Conservation (phyloP, 2,888 invertebrate species). For the Halictus quadricinctus region DNA sequence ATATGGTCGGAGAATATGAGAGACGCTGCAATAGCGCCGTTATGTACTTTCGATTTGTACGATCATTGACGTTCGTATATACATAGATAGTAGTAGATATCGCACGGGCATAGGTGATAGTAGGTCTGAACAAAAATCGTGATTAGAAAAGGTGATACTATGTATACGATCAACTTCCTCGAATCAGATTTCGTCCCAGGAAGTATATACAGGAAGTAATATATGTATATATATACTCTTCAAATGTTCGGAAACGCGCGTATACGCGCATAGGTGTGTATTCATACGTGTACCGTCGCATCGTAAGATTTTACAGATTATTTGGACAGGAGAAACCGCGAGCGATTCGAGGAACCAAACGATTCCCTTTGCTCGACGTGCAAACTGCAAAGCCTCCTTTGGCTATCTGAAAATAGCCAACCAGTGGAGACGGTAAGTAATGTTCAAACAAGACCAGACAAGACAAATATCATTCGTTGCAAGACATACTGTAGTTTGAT, state of each 20-base stretch:
- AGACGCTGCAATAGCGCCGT: not conserved
- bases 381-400: not conserved
- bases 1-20: not conserved
- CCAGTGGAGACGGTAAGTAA: not conserved
- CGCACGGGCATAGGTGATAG: not conserved
- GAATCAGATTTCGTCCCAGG: not conserved
- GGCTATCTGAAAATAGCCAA: not conserved
- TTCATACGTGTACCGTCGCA: not conserved
- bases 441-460: not conserved
- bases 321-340: not conserved
- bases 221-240: too few species aligned
- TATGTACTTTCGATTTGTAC: slow-evolving; percentile 10
- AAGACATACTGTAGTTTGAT: not conserved
- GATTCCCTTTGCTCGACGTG: not conserved
- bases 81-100: not conserved
- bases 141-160: not conserved
- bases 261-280: not conserved
- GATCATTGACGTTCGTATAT: slow-evolving; percentile 19
- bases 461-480: not conserved
- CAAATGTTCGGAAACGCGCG: not conserved
- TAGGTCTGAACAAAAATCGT: slow-evolving; percentile 42
- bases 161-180: not conserved
- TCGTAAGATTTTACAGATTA: not conserved
- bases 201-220: not conserved
- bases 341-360: not conserved